Conservation (phyloP, 2,113 vertebrate genomes). For the Bujurquina vittata region DNA sequence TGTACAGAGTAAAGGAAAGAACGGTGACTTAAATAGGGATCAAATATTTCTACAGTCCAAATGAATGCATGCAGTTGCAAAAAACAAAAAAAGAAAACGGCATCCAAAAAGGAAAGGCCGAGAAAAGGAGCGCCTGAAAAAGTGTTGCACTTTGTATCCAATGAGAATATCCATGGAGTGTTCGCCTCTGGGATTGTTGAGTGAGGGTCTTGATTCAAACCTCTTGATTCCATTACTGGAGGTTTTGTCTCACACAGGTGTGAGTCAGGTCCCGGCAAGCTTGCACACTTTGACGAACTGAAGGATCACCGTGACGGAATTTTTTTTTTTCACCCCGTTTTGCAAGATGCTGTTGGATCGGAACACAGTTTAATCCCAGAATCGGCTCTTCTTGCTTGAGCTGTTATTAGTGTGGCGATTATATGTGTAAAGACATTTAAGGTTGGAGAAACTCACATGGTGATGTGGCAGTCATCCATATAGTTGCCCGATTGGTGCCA, state of each 20-base stretch:
- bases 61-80: conserved; percentile 43
- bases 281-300: conserved; percentile 42
- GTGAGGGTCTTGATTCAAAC: conserved; percentile 49
- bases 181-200: conserved; percentile 51
- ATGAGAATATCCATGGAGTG: conserved; percentile 69
- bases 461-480: conserved; percentile 44
- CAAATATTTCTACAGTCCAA: conserved; percentile 63
- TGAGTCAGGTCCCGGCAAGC: conserved; percentile 54
- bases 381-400: conserved; percentile 43
- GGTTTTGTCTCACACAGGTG: conserved; percentile 63
- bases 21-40: conserved; percentile 52
- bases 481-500: conserved; percentile 70
- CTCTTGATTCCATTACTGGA: conserved; percentile 45
- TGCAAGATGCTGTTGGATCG: conserved; percentile 54
- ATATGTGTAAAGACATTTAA: conserved; percentile 61
- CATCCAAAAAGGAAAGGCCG: conserved; percentile 34
- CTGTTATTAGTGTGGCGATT: conserved; percentile 20
- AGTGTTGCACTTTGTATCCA: conserved; percentile 39
- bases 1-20: conserved; percentile 31
- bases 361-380: conserved; percentile 29
- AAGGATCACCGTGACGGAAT: conserved; percentile 41
- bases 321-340: conserved; percentile 40
- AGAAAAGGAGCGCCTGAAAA: neutral
- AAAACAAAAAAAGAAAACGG: conserved; percentile 16
- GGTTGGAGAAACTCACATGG: conserved; percentile 35